Conservation (phyloP, 1,140 invertebrate species). For the Hypsibius dujardini region DNA sequence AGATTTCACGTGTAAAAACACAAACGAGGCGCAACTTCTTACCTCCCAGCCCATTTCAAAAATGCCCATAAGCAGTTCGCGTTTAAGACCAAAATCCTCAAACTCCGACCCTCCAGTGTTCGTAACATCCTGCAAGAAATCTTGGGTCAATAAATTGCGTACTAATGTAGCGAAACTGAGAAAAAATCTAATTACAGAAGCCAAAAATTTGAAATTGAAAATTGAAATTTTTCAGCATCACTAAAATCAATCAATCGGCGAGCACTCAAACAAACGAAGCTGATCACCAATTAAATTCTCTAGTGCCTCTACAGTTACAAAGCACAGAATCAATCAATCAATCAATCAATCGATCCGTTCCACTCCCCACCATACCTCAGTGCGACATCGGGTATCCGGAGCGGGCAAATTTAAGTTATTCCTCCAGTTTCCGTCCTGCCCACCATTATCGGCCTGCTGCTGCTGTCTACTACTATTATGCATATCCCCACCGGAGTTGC, state of each 20-base stretch:
- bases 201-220: not conserved
- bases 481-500: no score
- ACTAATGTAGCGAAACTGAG: not conserved
- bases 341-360: no score
- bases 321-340: no score
- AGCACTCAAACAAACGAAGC: no score
- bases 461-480: no score
- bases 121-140: slow-evolving; percentile 70
- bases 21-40: slow-evolving; percentile 18
- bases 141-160: not conserved
- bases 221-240: not conserved
- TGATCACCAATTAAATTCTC: no score
- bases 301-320: no score
- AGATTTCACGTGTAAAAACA: no score
- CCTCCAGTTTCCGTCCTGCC: slow-evolving; percentile 2
- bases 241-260: no score
- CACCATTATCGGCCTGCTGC: no score
- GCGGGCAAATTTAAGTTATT: slow-evolving; percentile 13
- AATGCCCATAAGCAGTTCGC: slow-evolving; percentile 96
- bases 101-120: slow-evolving; percentile 98
- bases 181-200: not conserved
- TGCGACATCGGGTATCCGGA: not conserved
- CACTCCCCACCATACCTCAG: not conserved
- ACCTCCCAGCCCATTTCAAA: slow-evolving; percentile 99
- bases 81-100: slow-evolving; percentile 94